A percentile compares a stretch with the other conserved stretches of the same genome.
Evolutionary conservation across 2,113 vertebrate genomes (phyloP).

Genomic region (Muntiacus reevesi): DNA sequence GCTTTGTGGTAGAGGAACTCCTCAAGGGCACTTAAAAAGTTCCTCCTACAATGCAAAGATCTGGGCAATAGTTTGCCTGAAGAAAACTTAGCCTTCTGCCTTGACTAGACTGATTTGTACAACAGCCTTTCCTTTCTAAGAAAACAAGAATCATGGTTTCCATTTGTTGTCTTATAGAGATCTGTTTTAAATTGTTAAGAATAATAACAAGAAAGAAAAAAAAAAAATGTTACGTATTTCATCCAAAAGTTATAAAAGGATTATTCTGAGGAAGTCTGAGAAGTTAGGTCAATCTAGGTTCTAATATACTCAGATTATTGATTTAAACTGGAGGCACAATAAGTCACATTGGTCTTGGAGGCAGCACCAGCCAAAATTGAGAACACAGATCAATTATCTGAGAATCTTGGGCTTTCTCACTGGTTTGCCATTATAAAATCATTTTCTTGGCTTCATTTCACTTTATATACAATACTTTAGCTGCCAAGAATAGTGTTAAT

Average conservation of each 20-base stretch:
- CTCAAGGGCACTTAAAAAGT: background rate
- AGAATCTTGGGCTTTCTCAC: background rate
- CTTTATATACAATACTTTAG: background rate
- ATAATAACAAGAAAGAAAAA: background rate
- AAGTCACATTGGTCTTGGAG: slow-evolving; percentile 28
- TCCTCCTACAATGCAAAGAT: background rate
- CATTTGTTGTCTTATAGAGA: background rate
- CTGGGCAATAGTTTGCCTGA: background rate
- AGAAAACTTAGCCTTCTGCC: background rate
- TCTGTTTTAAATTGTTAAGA: slow-evolving; percentile 11
- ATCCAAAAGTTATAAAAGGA: background rate
- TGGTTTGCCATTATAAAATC: background rate
- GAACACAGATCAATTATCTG: slow-evolving; percentile 33
- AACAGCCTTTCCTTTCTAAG: background rate
- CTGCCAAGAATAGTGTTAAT: background rate
- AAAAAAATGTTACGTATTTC: background rate
- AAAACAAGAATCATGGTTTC: background rate
- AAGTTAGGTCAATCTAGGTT: slow-evolving; percentile 36
- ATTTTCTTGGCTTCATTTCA: background rate
- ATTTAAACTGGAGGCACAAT: slow-evolving; percentile 41
- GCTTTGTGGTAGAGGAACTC: background rate
- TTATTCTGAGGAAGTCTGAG: background rate
- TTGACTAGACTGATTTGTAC: background rate
- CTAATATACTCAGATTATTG: slow-evolving; percentile 54
- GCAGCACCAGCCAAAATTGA: background rate